A percentile compares a stretch with the other conserved stretches of the same genome.
These are phyloP conservation scores for Odocoileus virginianus DNA, from an alignment of 2,113 vertebrate genomes.

Conservation along the genomic window DNA sequence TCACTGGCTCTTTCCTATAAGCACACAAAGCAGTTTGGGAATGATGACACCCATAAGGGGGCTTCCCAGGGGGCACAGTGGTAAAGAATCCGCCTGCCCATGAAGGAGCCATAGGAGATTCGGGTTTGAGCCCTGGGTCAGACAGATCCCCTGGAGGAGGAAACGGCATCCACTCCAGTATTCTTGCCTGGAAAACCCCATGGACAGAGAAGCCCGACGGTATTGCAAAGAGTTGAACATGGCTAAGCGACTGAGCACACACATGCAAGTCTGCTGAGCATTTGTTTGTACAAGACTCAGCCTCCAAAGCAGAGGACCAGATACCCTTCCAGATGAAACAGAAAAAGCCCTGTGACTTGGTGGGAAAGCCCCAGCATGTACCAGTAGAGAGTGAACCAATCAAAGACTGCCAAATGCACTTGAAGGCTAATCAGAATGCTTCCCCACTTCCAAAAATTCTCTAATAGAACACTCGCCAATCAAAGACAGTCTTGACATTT, in stretches of 20 bases:
- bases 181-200: neutral
- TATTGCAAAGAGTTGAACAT: neutral
- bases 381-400: too few relatives aligned
- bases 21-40: neutral
- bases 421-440: neutral
- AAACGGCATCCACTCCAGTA: neutral
- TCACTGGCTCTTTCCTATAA: neutral
- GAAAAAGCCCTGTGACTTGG: neutral
- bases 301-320: neutral
- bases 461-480: neutral
- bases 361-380: neutral
- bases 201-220: neutral
- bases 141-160: neutral
- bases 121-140: neutral
- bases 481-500: neutral
- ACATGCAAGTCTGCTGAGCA: neutral
- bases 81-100: neutral
- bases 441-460: neutral
- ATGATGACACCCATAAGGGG: neutral
- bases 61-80: neutral
- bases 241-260: neutral
- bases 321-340: neutral
- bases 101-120: neutral
- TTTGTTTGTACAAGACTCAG: neutral
- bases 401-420: neutral